Percentiles rank a stretch among this genome's conserved stretches.
Conservation (phyloP, 2,888 invertebrate genomes). For the Lagria hirta region DNA sequence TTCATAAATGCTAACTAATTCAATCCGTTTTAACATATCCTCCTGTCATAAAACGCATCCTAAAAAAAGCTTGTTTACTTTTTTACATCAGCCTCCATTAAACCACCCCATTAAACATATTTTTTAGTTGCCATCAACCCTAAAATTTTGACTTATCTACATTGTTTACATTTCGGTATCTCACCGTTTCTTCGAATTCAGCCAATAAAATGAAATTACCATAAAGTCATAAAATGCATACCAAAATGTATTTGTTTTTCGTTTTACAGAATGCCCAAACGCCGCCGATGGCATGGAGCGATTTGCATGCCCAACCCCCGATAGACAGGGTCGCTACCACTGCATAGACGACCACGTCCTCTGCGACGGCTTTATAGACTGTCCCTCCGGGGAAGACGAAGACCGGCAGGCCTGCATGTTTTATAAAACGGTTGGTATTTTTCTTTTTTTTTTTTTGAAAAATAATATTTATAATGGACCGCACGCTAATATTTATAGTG, state of each 20-base stretch:
- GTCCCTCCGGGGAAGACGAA: slow-evolving; percentile 90
- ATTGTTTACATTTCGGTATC: too few species aligned
- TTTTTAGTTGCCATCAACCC: too few species aligned
- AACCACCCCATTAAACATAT: too few species aligned
- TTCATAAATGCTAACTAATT: too few species aligned
- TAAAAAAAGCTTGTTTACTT: too few species aligned
- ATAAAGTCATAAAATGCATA: slow-evolving; percentile 7
- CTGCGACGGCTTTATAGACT: slow-evolving; percentile 93
- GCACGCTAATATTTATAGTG: too few species aligned
- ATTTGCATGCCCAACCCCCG: slow-evolving; percentile 91
- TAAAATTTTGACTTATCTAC: too few species aligned
- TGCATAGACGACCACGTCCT: slow-evolving; percentile 95
- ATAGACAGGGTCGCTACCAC: slow-evolving; percentile 87
- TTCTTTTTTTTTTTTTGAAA: too few species aligned
- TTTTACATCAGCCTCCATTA: too few species aligned
- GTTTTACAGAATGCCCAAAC: slow-evolving; percentile 81
- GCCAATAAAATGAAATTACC: slow-evolving; percentile 14
- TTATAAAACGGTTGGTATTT: slow-evolving; percentile 91
- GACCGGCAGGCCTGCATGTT: slow-evolving; percentile 94
- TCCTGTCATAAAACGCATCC: too few species aligned
- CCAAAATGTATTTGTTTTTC: slow-evolving; percentile 8
- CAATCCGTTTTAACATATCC: too few species aligned
- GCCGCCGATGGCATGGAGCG: slow-evolving; percentile 93
- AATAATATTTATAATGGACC: too few species aligned
- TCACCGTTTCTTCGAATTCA: slow-evolving; percentile 11